Evolutionary conservation across 2,797 vertebrate genomes (phyloP).

Genomic region (Neosilurus hyrtlii): DNA sequence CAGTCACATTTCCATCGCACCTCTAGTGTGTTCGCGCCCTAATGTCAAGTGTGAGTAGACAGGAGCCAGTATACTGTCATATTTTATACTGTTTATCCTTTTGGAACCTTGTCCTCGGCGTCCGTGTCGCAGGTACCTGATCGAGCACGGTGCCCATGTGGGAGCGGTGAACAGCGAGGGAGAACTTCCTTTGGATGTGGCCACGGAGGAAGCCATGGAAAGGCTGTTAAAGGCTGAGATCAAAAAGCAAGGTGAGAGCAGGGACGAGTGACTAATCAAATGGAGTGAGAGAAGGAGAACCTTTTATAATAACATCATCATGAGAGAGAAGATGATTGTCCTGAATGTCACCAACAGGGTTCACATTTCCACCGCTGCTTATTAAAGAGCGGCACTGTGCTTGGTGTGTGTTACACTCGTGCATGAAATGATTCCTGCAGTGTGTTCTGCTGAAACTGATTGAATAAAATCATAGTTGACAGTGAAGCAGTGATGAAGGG

Average conservation of each 20-base stretch:
- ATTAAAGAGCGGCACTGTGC: no score
- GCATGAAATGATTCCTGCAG: no score
- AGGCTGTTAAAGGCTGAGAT: conserved; percentile 79
- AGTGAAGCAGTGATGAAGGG: background rate
- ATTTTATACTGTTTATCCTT: background rate
- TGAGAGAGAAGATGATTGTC: background rate
- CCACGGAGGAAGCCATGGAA: conserved; percentile 79
- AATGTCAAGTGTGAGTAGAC: no score
- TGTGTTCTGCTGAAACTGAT: no score
- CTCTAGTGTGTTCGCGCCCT: no score
- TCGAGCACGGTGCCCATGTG: conserved; percentile 74
- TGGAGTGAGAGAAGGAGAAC: background rate
- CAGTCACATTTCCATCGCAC: no score
- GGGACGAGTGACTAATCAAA: background rate
- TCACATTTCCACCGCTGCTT: no score
- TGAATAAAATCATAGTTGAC: no score
- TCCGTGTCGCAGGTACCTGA: conserved; percentile 62
- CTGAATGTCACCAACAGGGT: no score
- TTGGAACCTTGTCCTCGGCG: background rate
- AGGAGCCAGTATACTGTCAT: no score
- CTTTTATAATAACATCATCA: background rate
- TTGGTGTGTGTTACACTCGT: no score
- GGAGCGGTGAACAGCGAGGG: conserved; percentile 83
- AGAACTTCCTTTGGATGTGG: conserved; percentile 81
- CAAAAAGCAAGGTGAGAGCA: conserved; percentile 77